These are phyloP conservation scores for Ptyas mucosa DNA, from an alignment of 2,113 vertebrate genomes.

Conservation along the genomic window DNA sequence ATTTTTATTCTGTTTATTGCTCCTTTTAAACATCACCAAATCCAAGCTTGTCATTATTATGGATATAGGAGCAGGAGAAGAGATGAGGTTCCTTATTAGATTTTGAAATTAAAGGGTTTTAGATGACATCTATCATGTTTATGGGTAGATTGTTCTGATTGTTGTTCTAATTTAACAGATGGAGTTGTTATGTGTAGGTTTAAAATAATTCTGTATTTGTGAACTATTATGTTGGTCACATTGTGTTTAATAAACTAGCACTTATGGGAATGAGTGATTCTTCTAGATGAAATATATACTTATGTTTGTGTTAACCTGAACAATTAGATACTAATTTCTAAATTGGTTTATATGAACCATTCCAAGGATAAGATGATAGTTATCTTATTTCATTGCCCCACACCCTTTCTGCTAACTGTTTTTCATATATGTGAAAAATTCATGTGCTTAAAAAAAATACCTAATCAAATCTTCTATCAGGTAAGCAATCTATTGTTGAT, in stretches of 20 bases:
- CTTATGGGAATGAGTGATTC: constrained; percentile 22
- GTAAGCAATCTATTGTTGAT: constrained; percentile 98
- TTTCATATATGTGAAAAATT: constrained; percentile 80
- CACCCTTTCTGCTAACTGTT: constrained; percentile 64
- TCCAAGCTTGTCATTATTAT: background rate
- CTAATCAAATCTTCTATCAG: constrained; percentile 92
- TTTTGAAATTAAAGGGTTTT: background rate
- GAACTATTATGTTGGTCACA: background rate
- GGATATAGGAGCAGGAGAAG: background rate
- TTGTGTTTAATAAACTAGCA: background rate
- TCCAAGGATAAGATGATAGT: constrained; percentile 28
- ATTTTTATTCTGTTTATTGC: background rate
- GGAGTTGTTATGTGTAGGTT: background rate
- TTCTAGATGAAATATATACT: constrained; percentile 47
- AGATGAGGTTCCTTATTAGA: background rate
- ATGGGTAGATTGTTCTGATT: background rate
- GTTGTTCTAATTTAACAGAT: background rate
- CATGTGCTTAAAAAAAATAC: constrained; percentile 75
- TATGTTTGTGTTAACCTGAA: constrained; percentile 35
- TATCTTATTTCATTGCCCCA: constrained; percentile 40
- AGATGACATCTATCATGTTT: background rate
- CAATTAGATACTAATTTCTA: constrained; percentile 45
- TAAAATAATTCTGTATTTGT: background rate
- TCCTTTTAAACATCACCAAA: background rate
- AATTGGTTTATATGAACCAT: constrained; percentile 41